These are phyloP conservation scores for Lithophane socia DNA, from an alignment of 2,888 invertebrate genomes.

Conservation along the genomic window DNA sequence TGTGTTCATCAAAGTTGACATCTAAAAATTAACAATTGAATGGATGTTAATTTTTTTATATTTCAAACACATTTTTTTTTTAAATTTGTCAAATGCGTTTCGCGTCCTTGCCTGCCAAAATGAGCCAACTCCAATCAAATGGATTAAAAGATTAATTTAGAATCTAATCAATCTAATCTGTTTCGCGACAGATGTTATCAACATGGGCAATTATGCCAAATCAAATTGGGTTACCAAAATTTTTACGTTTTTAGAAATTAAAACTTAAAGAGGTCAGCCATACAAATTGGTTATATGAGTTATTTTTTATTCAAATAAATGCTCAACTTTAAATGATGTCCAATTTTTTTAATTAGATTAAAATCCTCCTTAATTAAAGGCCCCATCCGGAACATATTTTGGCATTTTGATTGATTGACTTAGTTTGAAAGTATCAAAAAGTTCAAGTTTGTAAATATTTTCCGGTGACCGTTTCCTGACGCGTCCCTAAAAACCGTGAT, in stretches of 20 bases:
- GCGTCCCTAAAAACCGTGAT: slow-evolving; percentile 18
- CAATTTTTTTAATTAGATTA: slow-evolving; percentile 8
- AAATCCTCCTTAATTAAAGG: slow-evolving; percentile 19
- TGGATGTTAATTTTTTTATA: too few species aligned
- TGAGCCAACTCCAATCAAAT: slow-evolving; percentile 36
- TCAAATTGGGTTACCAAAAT: slow-evolving; percentile 33
- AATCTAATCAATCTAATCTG: slow-evolving; percentile 46
- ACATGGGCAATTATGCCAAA: slow-evolving; percentile 33
- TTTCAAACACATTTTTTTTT: too few species aligned
- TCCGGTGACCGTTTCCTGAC: slow-evolving; percentile 13
- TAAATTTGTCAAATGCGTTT: background rate
- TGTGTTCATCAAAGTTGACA: too few species aligned
- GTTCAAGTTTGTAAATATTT: slow-evolving; percentile 41
- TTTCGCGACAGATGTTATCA: slow-evolving; percentile 40
- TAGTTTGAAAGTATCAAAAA: slow-evolving; percentile 32
- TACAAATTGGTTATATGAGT: slow-evolving; percentile 12
- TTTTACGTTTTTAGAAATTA: slow-evolving; percentile 21
- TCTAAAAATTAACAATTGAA: too few species aligned
- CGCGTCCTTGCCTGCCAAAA: slow-evolving; percentile 21
- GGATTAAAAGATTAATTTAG: slow-evolving; percentile 41
- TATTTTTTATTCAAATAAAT: slow-evolving; percentile 29
- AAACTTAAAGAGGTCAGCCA: slow-evolving; percentile 18
- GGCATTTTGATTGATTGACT: slow-evolving; percentile 34
- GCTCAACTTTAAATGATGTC: slow-evolving; percentile 9
- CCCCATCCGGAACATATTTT: slow-evolving; percentile 25